Evolutionary conservation across 2,797 vertebrate species (phyloP).

Genomic region (Spheniscus humboldti): DNA sequence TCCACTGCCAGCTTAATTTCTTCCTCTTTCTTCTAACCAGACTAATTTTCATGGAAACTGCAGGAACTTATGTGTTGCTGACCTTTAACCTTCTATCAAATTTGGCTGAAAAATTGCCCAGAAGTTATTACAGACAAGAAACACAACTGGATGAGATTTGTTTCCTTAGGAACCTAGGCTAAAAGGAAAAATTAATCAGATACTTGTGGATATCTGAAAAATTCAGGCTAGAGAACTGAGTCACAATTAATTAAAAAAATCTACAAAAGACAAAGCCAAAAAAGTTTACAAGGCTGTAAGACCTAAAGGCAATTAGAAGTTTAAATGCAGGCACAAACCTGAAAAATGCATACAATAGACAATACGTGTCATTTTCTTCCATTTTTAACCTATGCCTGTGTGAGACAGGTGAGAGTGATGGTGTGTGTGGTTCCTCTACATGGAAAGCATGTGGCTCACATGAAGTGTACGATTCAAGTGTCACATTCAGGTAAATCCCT

Average conservation of each 20-base stretch:
- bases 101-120: not conserved
- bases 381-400: not conserved
- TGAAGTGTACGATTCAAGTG: not conserved
- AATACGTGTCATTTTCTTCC: not conserved
- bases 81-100: not conserved
- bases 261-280: not conserved
- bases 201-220: not conserved
- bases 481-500: not conserved
- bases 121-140: not conserved
- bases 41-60: slow-evolving; percentile 1
- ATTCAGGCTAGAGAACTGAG: not conserved
- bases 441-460: not conserved
- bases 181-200: not conserved
- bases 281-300: not conserved
- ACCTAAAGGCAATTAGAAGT: not conserved
- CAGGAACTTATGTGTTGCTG: not conserved
- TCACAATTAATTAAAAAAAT: not conserved
- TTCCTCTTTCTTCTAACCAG: not conserved
- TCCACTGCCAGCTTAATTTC: not conserved
- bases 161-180: not conserved
- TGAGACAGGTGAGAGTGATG: not conserved
- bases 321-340: not conserved
- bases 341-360: not conserved
- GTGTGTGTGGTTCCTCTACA: not conserved
- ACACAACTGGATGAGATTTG: not conserved